Evolutionary conservation across 2,113 vertebrate genomes (phyloP).

Genomic region (Charina bottae): DNA sequence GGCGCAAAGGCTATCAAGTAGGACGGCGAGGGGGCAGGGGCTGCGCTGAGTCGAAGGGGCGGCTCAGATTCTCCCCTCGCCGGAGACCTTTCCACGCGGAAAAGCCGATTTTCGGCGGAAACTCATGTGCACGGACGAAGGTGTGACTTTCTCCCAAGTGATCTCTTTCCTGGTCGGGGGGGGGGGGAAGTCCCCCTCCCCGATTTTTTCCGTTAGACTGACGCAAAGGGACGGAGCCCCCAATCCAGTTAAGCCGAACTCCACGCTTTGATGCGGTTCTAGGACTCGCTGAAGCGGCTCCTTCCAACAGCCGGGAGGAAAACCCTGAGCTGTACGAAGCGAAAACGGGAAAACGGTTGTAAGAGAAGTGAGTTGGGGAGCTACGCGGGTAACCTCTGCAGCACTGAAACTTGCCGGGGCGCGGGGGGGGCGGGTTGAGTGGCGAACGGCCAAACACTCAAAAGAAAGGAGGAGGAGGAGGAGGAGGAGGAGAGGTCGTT

Average conservation of each 20-base stretch:
- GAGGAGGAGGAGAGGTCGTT: no score
- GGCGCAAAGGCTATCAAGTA: slow-evolving; percentile 67
- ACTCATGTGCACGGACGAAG: neutral
- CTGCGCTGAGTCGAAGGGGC: neutral
- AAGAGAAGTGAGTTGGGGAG: neutral
- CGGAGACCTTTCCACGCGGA: neutral
- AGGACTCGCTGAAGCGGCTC: neutral
- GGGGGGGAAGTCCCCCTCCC: neutral
- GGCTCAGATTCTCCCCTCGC: neutral
- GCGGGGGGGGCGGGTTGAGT: no score
- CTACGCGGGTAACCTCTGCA: rapidly evolving
- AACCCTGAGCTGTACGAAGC: neutral
- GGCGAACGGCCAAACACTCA: neutral
- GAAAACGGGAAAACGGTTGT: neutral
- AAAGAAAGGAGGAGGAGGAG: neutral
- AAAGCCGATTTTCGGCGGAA: neutral
- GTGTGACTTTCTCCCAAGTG: neutral
- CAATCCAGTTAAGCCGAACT: neutral
- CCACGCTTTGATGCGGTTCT: neutral
- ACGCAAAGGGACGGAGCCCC: neutral
- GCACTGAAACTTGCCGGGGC: neutral
- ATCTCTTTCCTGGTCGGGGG: neutral
- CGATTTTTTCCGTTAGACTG: neutral
- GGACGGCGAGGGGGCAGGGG: slow-evolving; percentile 17
- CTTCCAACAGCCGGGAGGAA: neutral